A percentile compares a stretch with the other conserved stretches of the same genome.
These are phyloP conservation scores for Oceanodroma leucorhoa DNA, from an alignment of 2,797 vertebrate genomes.

Conservation along the genomic window DNA sequence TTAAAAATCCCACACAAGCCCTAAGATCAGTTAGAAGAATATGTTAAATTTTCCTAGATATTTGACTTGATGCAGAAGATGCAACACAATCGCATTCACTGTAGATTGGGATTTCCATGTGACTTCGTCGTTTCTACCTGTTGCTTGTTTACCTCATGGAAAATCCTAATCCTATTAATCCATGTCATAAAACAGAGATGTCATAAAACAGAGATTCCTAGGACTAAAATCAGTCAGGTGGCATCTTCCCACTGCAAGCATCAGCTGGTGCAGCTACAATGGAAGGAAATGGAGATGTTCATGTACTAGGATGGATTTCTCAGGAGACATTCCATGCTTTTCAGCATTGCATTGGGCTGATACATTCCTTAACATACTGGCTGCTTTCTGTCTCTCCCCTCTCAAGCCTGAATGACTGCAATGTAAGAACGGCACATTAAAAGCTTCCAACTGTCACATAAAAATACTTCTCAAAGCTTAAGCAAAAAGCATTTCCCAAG, in stretches of 20 bases:
- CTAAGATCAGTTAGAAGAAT: not conserved
- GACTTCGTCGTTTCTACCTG: not conserved
- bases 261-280: not conserved
- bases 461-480: not conserved
- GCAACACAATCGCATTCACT: not conserved
- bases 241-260: not conserved
- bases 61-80: not conserved
- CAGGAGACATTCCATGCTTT: not conserved
- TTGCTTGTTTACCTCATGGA: not conserved
- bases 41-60: not conserved
- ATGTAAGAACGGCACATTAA: not conserved
- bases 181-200: not conserved
- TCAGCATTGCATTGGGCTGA: not conserved
- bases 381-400: not conserved
- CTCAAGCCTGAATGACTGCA: not conserved
- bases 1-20: not conserved
- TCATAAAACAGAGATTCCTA: not conserved
- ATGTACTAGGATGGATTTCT: not conserved
- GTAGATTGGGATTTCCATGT: rapidly evolving
- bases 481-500: not conserved
- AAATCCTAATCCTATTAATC: not conserved
- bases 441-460: not conserved
- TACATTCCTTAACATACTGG: not conserved
- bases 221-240: not conserved
- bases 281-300: not conserved